Evolutionary conservation across 1,140 invertebrate species (phyloP).

Genomic region (Ips typographus): DNA sequence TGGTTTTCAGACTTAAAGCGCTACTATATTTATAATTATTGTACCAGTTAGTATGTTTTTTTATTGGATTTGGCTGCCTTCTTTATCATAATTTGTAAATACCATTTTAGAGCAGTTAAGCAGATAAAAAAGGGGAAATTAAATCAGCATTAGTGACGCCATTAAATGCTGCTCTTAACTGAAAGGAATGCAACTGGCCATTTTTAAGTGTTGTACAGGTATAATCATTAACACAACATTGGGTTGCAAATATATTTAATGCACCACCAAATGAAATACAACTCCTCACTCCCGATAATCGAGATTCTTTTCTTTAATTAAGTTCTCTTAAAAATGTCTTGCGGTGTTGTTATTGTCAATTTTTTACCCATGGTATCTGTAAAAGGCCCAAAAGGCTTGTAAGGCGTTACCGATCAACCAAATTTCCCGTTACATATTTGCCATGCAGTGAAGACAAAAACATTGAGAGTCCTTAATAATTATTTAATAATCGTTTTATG

Average conservation of each 20-base stretch:
- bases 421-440: slow-evolving; percentile 31
- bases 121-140: slow-evolving; percentile 1
- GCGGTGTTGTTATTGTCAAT: slow-evolving; percentile 30
- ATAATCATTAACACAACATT: slow-evolving; percentile 25
- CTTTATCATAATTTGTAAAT: no score
- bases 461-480: not conserved
- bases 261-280: slow-evolving; percentile 31
- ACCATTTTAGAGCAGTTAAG: no score
- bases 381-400: slow-evolving; percentile 1
- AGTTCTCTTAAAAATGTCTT: slow-evolving; percentile 38
- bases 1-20: no score
- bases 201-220: slow-evolving; percentile 28
- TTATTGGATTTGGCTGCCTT: no score
- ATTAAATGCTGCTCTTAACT: slow-evolving; percentile 25
- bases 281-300: slow-evolving; percentile 21
- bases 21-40: no score
- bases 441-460: not conserved
- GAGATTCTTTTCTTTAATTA: slow-evolving; percentile 37
- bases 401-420: slow-evolving; percentile 4
- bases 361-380: slow-evolving; percentile 27
- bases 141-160: slow-evolving; percentile 27
- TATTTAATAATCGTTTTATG: not conserved
- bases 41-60: no score
- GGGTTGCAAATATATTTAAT: slow-evolving; percentile 29
- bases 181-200: slow-evolving; percentile 30